Base-by-base conservation (phyloP, 2,888 invertebrate species). In the Chymomyza caudatula region DNA sequence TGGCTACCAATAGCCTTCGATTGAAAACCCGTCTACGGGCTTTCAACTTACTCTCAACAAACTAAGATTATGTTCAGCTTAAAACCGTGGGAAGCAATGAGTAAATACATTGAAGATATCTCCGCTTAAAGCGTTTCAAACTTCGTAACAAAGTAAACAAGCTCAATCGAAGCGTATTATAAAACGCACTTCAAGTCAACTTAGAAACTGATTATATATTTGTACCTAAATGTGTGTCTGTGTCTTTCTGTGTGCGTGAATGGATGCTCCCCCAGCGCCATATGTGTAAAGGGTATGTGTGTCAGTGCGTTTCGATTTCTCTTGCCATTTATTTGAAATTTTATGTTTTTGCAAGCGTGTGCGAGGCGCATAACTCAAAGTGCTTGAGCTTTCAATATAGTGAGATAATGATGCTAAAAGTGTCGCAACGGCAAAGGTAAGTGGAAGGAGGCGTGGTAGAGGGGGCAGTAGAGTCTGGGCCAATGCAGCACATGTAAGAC, bases 371-470 rank as follows among this genome's bases (percentile, higher is more conserved):
- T 85, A 78, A 84, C 76, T 86, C 80, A 86, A 85, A 77, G 80
- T 71, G 76, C 73, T 85, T 75, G 71, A 82, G 78, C 76, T 71
- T 75, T 66, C 82, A 80, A 78, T 86, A 76, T 67, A 73, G 70
- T 71, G 75, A 84, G 84, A 86, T 86, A 86, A 86, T 86, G 84
- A 84, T 85, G 84, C 78, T 67, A 70, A 79, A 80, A 84, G 84
- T 81, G 78, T 78, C 83, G 74, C 71, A 55, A 3, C 19, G 51
- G 44, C 44, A 47, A 47, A 47, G 49, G 52, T 47, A 37, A 42
- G 43, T 19, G 37, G 17, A 19, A 17, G 22, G 51, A 59, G 65
- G 59, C 53, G 56, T 47, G 64, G 57, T 44, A 62, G 47, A 59
- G 47, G 67, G 47, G 60, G 37, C 49, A 13, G 29, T 43, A 29